These are phyloP conservation scores for Pao palembangensis DNA, from an alignment of 2,113 vertebrate species.

Conservation along the genomic window DNA sequence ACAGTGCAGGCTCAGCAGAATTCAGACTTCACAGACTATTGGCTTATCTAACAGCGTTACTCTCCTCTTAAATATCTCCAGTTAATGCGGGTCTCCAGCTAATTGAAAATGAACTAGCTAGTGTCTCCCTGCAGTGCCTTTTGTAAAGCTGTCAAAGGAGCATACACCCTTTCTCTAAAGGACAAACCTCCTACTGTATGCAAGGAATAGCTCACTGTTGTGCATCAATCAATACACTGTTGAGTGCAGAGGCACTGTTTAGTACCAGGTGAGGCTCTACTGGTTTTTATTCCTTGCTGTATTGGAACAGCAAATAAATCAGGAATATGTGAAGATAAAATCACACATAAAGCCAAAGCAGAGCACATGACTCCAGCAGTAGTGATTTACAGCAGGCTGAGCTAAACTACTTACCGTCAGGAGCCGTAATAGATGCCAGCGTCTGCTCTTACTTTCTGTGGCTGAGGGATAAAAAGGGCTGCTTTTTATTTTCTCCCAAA, in stretches of 20 bases:
- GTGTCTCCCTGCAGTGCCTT: conserved; percentile 63
- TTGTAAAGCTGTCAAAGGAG: conserved; percentile 61
- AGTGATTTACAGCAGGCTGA: conserved; percentile 68
- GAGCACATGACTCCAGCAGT: conserved; percentile 51
- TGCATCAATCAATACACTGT: conserved; percentile 49
- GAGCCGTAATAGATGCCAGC: conserved; percentile 71
- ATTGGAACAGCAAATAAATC: conserved; percentile 65
- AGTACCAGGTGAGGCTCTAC: conserved; percentile 43
- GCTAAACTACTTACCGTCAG: conserved; percentile 73
- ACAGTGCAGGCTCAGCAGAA: conserved; percentile 67
- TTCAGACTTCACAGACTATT: conserved; percentile 68
- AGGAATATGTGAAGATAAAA: conserved; percentile 68
- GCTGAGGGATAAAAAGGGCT: conserved; percentile 61
- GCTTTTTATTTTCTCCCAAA: conserved; percentile 65
- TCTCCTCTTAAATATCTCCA: conserved; percentile 69
- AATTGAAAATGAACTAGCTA: conserved; percentile 75
- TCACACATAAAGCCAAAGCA: conserved; percentile 64
- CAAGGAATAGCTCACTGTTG: conserved; percentile 32
- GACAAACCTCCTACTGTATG: conserved; percentile 39
- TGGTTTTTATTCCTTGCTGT: conserved; percentile 40
- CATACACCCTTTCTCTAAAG: conserved; percentile 43
- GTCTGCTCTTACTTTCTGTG: conserved; percentile 69
- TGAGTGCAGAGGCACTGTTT: conserved; percentile 29
- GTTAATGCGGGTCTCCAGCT: conserved; percentile 69
- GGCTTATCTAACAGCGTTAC: conserved; percentile 64